A percentile compares a stretch with the other conserved stretches of the same genome.
Evolutionary conservation across 2,888 invertebrate species (phyloP).

Genomic region (Helicoverpa assulta): DNA sequence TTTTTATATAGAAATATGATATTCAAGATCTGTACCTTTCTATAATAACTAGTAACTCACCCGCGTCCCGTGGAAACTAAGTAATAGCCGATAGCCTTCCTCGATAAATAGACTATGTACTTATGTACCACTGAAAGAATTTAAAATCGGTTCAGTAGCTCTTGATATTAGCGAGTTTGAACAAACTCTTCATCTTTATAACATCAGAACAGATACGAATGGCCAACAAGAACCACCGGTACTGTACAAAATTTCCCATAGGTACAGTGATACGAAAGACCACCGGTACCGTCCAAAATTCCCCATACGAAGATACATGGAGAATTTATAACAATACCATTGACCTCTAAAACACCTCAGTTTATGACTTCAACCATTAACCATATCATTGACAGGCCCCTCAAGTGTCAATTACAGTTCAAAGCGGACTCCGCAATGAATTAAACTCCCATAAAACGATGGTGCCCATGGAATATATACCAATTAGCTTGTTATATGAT

Average conservation of each 20-base stretch:
- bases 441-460: slow-evolving; percentile 60
- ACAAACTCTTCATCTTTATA: too few species aligned
- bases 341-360: slow-evolving; percentile 27
- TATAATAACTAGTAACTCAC: fast-evolving
- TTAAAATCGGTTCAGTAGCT: too few species aligned
- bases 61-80: too few species aligned
- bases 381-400: slow-evolving; percentile 34
- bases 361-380: slow-evolving; percentile 42
- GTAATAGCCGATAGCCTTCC: too few species aligned
- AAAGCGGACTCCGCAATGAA: slow-evolving; percentile 45
- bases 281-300: neutral
- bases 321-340: slow-evolving; percentile 17
- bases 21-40: too few species aligned
- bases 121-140: too few species aligned
- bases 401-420: slow-evolving; percentile 52
- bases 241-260: neutral
- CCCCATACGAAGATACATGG: neutral
- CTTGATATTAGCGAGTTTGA: too few species aligned
- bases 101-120: too few species aligned
- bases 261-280: neutral
- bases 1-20: too few species aligned
- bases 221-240: neutral
- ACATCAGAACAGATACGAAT: too few species aligned
- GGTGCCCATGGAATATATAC: slow-evolving; percentile 58
- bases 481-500: slow-evolving; percentile 55